Conservation (phyloP, 2,113 vertebrate species). For the Lophura nycthemera region DNA sequence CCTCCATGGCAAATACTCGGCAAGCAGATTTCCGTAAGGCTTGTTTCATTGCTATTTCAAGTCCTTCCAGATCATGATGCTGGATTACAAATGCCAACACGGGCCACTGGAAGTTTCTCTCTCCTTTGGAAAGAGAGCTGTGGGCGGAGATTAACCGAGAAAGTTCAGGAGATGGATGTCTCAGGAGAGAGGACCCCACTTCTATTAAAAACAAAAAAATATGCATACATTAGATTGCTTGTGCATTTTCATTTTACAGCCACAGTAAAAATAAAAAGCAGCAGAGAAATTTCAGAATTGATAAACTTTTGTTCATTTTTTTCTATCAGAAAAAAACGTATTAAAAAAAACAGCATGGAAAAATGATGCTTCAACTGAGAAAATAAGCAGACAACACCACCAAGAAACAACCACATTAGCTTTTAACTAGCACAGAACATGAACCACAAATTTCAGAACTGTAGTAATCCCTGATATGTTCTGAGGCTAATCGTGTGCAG, state of each 20-base stretch:
- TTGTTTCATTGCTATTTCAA: constrained; percentile 98
- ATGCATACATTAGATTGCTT: constrained; percentile 56
- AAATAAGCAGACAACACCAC: not conserved
- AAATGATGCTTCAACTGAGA: not conserved
- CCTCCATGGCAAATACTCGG: constrained; percentile 99
- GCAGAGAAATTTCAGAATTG: not conserved
- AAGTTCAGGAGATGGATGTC: constrained; percentile 97
- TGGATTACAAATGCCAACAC: constrained; percentile 98
- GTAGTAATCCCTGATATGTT: not conserved
- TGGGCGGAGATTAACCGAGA: constrained; percentile 97
- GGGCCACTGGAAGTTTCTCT: constrained; percentile 99
- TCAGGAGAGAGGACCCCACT: constrained; percentile 95
- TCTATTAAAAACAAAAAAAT: constrained; percentile 82
- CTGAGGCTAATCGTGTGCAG: fast-evolving
- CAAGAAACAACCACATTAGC: not conserved
- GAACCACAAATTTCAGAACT: not conserved
- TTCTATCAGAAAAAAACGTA: not conserved
- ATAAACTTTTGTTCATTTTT: not conserved
- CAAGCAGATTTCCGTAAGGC: constrained; percentile 97
- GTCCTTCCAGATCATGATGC: constrained; percentile 96
- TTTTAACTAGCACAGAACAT: not conserved
- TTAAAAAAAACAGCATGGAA: not conserved
- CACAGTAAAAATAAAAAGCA: constrained; percentile 11
- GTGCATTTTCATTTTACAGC: not conserved
- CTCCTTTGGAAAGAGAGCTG: constrained; percentile 96